Evolutionary conservation across 2,797 vertebrate species (phyloP), one percentile per base, ranked within the genome.

Genomic region (Anguilla marmorata): DNA sequence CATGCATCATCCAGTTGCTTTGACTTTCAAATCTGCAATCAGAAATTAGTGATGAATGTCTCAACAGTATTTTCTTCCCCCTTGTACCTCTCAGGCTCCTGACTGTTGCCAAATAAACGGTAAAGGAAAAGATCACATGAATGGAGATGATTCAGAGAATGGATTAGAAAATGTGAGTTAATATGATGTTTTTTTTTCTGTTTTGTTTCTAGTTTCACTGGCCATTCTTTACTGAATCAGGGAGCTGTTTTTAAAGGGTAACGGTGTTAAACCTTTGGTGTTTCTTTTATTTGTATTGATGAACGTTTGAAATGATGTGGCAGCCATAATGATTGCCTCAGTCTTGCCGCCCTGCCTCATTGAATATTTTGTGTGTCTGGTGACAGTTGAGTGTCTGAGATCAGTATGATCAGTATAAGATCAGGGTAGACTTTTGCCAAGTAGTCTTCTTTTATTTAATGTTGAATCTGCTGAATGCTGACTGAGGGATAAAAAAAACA

Each of bases 81-180:
- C 41, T 37, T 80, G 6, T 48, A 6, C 24, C 45, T 50, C 24
- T 45, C 91, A 95, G 95, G 92, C 92, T 58, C 83, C 86, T 16
- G 90, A 85, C 83, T 91, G 90, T 88, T 91, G 90, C 69, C 90
- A 87, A 85, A 19, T 3, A 54, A 91, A 89, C 0, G 90, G 90
- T 50, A 60, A 0, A 30, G 58, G 72, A 21, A 72, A 48, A 24
- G 92, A 93, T 66, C 92, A 91, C 87, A 79, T 83, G 48, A 88
- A 87, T 2, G 69, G 80, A 87, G 87, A 86, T 0, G 27, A 16
- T 50, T 41, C 30, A 7, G 69, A 74, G n/a, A n/a, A 9, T 1
- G 24, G 63, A 27, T 69, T 69, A 0, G 88, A 89, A 84, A 89
- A 72, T 69, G 37, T 85, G 0, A 90, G 89, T 86, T 14, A 48